These are phyloP conservation scores for Cataglyphis albicans DNA, from an alignment of 2,888 invertebrate species.

Conservation along the genomic window DNA sequence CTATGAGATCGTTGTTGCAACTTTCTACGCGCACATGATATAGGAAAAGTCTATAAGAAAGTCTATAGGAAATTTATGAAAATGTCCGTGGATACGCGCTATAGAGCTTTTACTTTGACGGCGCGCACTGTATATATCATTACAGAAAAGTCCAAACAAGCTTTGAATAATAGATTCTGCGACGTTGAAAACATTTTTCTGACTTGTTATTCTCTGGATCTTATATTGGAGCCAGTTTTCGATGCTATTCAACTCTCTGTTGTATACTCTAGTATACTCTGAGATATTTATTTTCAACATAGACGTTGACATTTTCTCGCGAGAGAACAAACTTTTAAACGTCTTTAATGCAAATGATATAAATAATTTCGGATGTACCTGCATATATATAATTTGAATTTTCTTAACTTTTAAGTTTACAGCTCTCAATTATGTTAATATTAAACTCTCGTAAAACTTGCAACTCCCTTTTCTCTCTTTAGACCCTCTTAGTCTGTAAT, in stretches of 20 bases:
- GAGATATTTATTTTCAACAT: not conserved
- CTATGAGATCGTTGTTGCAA: constrained; percentile 3
- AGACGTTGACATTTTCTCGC: not conserved
- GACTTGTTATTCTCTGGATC: constrained; percentile 25
- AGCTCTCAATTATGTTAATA: not conserved
- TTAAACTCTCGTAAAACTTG: not conserved
- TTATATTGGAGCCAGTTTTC: constrained; percentile 12
- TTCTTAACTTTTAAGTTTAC: not conserved
- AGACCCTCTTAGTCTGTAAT: not conserved
- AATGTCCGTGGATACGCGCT: constrained; percentile 23
- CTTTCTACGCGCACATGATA: not conserved
- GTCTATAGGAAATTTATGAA: constrained; percentile 42
- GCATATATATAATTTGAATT: not conserved
- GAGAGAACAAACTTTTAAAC: not conserved
- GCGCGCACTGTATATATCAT: constrained; percentile 1
- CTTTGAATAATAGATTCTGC: constrained; percentile 37
- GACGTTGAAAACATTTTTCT: constrained; percentile 16
- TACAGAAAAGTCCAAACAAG: constrained; percentile 25
- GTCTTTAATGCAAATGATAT: not conserved
- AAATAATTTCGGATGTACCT: not conserved
- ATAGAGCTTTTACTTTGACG: constrained; percentile 32
- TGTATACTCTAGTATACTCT: not conserved
- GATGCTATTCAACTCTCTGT: constrained; percentile 16
- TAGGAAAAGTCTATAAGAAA: constrained; percentile 10
- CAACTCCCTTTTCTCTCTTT: not conserved